Base-by-base conservation (phyloP, 2,113 vertebrate genomes). In the Peromyscus maniculatus region DNA sequence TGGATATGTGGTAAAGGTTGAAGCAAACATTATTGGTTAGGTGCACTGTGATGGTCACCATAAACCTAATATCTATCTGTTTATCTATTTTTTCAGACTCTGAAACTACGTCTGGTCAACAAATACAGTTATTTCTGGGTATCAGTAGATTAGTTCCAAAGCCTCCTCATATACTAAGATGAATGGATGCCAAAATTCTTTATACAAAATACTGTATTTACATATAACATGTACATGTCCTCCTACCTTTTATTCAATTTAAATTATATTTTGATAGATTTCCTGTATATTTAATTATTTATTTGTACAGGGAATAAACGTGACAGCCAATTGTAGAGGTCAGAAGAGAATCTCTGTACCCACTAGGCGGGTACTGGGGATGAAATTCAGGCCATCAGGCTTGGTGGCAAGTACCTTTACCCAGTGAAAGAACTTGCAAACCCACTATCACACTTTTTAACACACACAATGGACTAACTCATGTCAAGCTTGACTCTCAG, bases 31-130 rank as follows among this genome's bases (percentile, higher is more conserved):
- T 72, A 66, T 33, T 62, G 16, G 26, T 67, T 91, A 69, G 12
- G 21, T 96, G 2, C 3, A 36, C 66, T 31, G 87, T 87, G 75
- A 24, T 26, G 43, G 11, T 52, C 28, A 28, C 57, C 19, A 39
- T 75, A 75, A 77, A 46, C n/a, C 22, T 57, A 84, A 86, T 89
- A 16, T 0, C 71, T 16, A 55, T 79, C 31, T 79, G 31, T 55
- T 79, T 55, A 49, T 55, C 77, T 55, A 55, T 7, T 33, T 79
- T 49, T 33, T 79, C 24, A 62, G 55, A 39, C 57, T 92, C 74
- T 87, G 39, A 80, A 96, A 80, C 43, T 84, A 66, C 22, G 84
- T 77, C 75, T 28, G 24, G 91, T 91, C 12, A 83, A 55, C 52
- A 93, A 82, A 83, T 64, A 66, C 28, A 46, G 28, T 79, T n/a